Evolutionary conservation across 2,113 vertebrate genomes (phyloP).

Genomic region (Heloderma charlesbogerti): DNA sequence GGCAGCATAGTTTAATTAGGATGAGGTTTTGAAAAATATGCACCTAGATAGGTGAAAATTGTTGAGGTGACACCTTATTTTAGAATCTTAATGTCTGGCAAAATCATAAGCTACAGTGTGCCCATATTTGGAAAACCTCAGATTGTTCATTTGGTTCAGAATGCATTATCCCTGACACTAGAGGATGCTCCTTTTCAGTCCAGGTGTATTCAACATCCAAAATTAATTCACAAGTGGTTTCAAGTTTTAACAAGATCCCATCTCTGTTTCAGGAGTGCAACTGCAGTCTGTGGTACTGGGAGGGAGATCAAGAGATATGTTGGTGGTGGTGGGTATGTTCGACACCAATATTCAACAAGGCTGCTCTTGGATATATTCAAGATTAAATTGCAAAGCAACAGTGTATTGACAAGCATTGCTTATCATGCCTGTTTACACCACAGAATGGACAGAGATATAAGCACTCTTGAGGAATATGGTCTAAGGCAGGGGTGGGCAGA

Average conservation of each 20-base stretch:
- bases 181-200: neutral
- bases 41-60: constrained; percentile 33
- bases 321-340: neutral
- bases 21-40: constrained; percentile 25
- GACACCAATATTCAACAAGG: neutral
- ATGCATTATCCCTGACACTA: neutral
- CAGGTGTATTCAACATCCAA: neutral
- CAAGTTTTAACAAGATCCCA: neutral
- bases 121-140: neutral
- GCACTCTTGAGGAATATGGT: neutral
- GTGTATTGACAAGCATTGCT: neutral
- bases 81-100: neutral
- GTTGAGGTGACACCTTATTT: neutral
- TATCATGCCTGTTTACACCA: neutral
- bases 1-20: constrained; percentile 58
- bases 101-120: neutral
- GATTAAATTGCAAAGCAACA: neutral
- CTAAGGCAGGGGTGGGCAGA: neutral
- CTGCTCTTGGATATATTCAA: neutral
- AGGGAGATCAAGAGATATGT: neutral
- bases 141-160: neutral
- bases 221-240: neutral
- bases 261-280: neutral
- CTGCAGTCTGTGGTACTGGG: neutral
- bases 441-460: neutral